These are phyloP conservation scores for Acronicta leporina DNA, from an alignment of 2,888 invertebrate species.

Conservation along the genomic window DNA sequence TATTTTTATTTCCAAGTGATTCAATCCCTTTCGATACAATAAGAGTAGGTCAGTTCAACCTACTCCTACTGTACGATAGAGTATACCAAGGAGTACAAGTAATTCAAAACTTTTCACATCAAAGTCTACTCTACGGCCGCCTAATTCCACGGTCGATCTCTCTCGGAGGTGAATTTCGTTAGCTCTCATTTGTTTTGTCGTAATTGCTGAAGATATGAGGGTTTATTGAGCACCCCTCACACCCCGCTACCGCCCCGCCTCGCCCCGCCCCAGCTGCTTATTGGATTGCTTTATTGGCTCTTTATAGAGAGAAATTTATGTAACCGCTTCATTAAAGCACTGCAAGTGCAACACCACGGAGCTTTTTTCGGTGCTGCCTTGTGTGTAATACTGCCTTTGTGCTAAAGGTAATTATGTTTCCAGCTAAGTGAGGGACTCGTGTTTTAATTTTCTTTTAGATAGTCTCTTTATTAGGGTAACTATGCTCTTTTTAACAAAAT, in stretches of 20 bases:
- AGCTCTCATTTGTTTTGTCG: slow-evolving; percentile 86
- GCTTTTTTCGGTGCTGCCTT: slow-evolving; percentile 47
- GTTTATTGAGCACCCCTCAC: slow-evolving; percentile 68
- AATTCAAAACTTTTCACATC: not conserved
- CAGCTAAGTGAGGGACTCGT: slow-evolving; percentile 24
- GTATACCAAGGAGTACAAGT: too few relatives aligned
- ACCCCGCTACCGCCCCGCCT: slow-evolving; percentile 39
- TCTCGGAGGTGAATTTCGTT: slow-evolving; percentile 85
- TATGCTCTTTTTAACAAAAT: too few relatives aligned
- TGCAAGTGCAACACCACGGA: slow-evolving; percentile 47
- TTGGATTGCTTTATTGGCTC: slow-evolving; percentile 80
- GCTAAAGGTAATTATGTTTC: slow-evolving; percentile 39
- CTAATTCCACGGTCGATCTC: slow-evolving; percentile 65
- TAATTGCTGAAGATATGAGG: slow-evolving; percentile 86
- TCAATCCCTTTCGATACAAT: too few relatives aligned
- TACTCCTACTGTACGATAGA: too few relatives aligned
- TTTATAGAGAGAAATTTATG: slow-evolving; percentile 72
- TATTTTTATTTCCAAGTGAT: too few relatives aligned
- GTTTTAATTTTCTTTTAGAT: slow-evolving; percentile 21
- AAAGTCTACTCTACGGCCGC: slow-evolving; percentile 57
- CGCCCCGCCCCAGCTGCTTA: slow-evolving; percentile 69
- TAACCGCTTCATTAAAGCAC: slow-evolving; percentile 72
- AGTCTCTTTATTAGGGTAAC: not conserved
- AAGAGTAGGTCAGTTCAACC: too few relatives aligned
- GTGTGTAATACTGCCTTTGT: slow-evolving; percentile 47